Percentiles rank a stretch among this genome's conserved stretches.
Conservation (phyloP, 2,888 invertebrate genomes). For the Chrysolina haemoptera region DNA sequence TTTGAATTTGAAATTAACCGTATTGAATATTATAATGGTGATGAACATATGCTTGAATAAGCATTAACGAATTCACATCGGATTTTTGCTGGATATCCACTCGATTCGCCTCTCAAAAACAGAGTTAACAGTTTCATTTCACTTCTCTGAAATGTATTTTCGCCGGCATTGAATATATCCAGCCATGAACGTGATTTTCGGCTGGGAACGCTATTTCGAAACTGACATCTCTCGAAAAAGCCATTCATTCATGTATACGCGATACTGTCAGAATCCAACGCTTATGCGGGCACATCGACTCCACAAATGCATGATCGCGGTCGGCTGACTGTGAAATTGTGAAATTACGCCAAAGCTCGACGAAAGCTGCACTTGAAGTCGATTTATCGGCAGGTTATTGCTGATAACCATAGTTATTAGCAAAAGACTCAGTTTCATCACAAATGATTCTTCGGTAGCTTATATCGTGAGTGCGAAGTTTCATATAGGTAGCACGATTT, state of each 20-base stretch:
- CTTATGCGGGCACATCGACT: conserved; percentile 36
- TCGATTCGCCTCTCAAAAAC: not conserved
- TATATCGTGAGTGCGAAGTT: no score
- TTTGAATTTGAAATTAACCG: no score
- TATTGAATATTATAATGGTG: no score
- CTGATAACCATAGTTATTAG: not conserved
- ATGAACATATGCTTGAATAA: no score
- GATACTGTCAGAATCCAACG: conserved; percentile 52
- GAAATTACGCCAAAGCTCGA: conserved; percentile 36
- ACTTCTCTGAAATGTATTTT: not conserved
- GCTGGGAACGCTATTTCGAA: conserved; percentile 22
- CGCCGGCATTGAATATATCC: conserved; percentile 34
- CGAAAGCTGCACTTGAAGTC: conserved; percentile 34
- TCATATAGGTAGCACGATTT: no score
- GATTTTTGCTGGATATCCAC: no score
- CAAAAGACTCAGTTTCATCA: no score
- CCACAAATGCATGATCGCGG: conserved; percentile 40
- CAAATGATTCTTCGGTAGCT: no score
- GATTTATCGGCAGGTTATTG: not conserved
- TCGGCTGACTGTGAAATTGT: conserved; percentile 43
- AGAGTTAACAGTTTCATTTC: not conserved
- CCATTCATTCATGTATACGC: conserved; percentile 44
- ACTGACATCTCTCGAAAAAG: conserved; percentile 32
- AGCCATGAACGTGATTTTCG: conserved; percentile 34
- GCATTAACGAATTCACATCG: no score